Conservation (phyloP, 2,797 vertebrate genomes). For the Cottoperca gobio region DNA sequence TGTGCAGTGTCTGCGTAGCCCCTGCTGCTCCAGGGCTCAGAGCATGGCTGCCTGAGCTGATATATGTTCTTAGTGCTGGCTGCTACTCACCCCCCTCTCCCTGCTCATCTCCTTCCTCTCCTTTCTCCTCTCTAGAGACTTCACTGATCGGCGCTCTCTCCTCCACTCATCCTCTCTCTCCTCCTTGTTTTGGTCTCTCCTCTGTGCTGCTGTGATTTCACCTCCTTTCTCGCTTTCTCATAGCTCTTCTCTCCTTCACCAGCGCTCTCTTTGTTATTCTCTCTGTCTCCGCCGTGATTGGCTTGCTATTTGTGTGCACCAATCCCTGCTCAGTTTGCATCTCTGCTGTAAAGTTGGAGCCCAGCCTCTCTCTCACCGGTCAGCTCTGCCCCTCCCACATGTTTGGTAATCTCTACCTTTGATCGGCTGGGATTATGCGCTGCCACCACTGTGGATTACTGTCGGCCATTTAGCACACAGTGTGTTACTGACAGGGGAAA, state of each 20-base stretch:
- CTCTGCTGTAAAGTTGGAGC: constrained; percentile 58
- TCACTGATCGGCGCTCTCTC: constrained; percentile 63
- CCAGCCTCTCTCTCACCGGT: constrained; percentile 61
- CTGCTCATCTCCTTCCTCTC: constrained; percentile 64
- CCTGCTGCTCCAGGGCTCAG: constrained; percentile 74
- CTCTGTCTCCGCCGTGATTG: constrained; percentile 78
- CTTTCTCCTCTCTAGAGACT: constrained; percentile 61
- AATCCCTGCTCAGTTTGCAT: constrained; percentile 68
- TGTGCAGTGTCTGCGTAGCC: constrained; percentile 69
- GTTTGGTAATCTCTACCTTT: constrained; percentile 78
- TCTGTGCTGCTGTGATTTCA: constrained; percentile 71
- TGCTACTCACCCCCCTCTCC: constrained; percentile 58
- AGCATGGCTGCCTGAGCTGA: constrained; percentile 77
- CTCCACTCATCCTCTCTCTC: constrained; percentile 66
- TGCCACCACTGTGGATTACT: constrained; percentile 72
- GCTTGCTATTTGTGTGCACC: constrained; percentile 85
- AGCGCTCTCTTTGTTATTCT: constrained; percentile 78
- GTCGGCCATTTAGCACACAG: constrained; percentile 61
- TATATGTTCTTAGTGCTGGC: constrained; percentile 67
- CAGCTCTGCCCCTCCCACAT: constrained; percentile 67
- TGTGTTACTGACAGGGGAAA: constrained; percentile 22
- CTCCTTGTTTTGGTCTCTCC: constrained; percentile 56
- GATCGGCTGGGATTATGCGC: constrained; percentile 77
- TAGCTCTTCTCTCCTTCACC: constrained; percentile 75
- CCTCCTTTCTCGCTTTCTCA: constrained; percentile 79